These are phyloP conservation scores for Sinonovacula constricta DNA, from an alignment of 1,140 invertebrate genomes.

Conservation along the genomic window DNA sequence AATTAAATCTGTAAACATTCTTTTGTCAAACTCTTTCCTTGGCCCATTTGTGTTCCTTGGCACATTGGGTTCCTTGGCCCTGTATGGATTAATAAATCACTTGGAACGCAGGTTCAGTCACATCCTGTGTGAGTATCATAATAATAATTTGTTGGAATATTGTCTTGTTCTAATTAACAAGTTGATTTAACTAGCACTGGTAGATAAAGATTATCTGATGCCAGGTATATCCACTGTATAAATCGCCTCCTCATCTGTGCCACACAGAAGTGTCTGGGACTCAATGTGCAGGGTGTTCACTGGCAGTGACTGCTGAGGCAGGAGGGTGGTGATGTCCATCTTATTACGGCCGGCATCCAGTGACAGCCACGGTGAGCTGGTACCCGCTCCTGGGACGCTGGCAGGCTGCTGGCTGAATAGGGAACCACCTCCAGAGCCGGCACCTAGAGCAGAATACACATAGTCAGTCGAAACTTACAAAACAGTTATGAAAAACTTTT, in stretches of 20 bases:
- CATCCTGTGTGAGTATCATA: too few species aligned
- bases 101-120: too few species aligned
- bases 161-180: too few species aligned
- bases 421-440: conserved; percentile 43
- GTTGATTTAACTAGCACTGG: too few species aligned
- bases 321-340: conserved; percentile 86
- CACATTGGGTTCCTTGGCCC: too few species aligned
- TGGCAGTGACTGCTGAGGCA: conserved; percentile 83
- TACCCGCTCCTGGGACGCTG: conserved; percentile 5
- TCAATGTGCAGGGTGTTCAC: conserved; percentile 90
- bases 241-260: conserved; percentile 86
- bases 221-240: conserved; percentile 62
- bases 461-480: too few species aligned
- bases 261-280: conserved; percentile 85
- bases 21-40: too few species aligned
- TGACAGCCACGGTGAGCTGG: conserved; percentile 81
- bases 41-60: too few species aligned
- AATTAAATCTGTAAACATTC: too few species aligned
- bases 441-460: conserved; percentile 21
- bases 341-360: conserved; percentile 84
- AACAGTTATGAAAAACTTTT: too few species aligned
- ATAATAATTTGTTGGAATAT: too few species aligned
- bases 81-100: too few species aligned
- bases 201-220: conserved; percentile 54
- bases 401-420: conserved; percentile 5